Conservation (phyloP, 2,113 vertebrate species). For the Eurypyga helias region DNA sequence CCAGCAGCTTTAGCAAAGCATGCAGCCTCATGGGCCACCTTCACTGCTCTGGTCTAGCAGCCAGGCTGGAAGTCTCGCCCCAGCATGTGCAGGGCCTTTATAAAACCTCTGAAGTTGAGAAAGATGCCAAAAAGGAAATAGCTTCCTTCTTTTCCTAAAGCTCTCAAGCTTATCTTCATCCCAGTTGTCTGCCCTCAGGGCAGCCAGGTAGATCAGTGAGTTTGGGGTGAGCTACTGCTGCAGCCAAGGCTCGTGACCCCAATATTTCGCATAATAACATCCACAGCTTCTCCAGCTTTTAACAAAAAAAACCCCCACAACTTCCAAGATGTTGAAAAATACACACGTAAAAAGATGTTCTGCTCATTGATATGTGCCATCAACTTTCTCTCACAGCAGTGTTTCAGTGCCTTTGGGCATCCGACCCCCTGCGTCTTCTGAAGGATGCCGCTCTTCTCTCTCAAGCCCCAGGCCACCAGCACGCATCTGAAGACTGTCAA, state of each 20-base stretch:
- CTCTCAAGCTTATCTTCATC: neutral
- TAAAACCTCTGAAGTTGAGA: neutral
- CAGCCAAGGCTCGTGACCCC: fast-evolving
- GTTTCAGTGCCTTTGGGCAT: neutral
- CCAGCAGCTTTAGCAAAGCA: fast-evolving
- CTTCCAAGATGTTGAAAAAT: neutral
- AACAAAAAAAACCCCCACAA: neutral
- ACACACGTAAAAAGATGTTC: neutral
- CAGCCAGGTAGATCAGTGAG: neutral
- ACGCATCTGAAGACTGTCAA: neutral
- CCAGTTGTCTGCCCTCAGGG: neutral
- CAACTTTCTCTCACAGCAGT: neutral
- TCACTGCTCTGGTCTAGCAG: neutral
- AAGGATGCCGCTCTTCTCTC: neutral
- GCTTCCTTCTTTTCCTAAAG: neutral
- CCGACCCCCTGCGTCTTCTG: neutral
- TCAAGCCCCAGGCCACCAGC: neutral
- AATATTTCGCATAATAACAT: neutral
- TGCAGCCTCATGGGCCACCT: neutral
- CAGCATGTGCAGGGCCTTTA: neutral
- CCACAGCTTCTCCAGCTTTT: neutral
- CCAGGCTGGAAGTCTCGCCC: neutral
- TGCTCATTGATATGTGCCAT: neutral
- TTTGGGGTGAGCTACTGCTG: neutral
- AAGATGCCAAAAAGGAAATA: neutral